These are phyloP conservation scores for Calonectris borealis DNA, from an alignment of 2,113 vertebrate species.

Conservation along the genomic window DNA sequence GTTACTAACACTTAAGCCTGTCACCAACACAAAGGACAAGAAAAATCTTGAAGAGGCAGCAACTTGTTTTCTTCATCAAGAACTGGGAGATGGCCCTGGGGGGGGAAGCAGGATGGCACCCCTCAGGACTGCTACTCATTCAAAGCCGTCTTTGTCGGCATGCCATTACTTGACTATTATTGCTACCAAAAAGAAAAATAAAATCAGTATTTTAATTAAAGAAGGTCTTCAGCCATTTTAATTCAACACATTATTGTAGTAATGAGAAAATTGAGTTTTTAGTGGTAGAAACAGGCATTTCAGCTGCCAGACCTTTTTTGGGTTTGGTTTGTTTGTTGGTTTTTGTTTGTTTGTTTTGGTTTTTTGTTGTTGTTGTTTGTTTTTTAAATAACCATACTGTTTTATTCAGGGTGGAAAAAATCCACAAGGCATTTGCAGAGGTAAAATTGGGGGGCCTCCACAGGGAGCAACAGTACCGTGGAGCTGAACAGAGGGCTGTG, in stretches of 20 bases:
- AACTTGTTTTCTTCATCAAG: slow-evolving; percentile 41
- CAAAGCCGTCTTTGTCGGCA: background rate
- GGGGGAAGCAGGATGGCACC: background rate
- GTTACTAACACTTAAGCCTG: slow-evolving; percentile 36
- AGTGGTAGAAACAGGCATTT: background rate
- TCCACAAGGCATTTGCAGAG: background rate
- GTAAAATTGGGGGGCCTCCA: background rate
- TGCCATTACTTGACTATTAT: background rate
- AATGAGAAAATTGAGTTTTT: background rate
- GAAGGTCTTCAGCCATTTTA: background rate
- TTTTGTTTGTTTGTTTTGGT: background rate
- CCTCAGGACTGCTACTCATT: background rate
- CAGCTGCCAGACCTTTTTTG: background rate
- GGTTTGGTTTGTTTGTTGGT: background rate
- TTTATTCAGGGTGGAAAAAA: background rate
- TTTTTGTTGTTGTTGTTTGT: background rate
- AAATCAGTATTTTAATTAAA: background rate
- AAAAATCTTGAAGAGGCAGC: slow-evolving; percentile 21
- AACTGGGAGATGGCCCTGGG: background rate
- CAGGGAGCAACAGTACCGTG: background rate
- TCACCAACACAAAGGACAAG: slow-evolving; percentile 44
- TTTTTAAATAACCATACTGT: background rate
- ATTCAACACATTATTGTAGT: background rate
- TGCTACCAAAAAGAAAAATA: background rate
- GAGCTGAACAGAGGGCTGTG: background rate